These are phyloP conservation scores for Scomber japonicus DNA, from an alignment of 2,113 vertebrate genomes.

Conservation along the genomic window DNA sequence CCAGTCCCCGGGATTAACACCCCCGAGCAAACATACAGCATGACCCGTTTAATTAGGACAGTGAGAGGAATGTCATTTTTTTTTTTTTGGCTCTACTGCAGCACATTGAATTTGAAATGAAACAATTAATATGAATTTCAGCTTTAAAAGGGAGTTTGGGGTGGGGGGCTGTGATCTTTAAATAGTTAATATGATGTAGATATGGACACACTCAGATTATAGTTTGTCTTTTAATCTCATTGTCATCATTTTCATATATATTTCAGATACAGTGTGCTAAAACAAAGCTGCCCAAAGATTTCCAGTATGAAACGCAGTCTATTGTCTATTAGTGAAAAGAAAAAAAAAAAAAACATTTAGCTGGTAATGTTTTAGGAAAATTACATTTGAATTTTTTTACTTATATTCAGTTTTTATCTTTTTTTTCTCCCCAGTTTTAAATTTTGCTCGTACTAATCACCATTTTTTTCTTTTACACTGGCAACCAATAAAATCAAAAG, in stretches of 20 bases:
- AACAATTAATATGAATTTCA: neutral
- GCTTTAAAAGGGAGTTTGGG: neutral
- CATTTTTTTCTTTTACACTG: conserved; percentile 2
- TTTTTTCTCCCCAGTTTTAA: neutral
- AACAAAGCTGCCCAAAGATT: neutral
- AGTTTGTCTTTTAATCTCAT: neutral
- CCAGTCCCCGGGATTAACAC: conserved; percentile 17
- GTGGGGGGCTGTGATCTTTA: neutral
- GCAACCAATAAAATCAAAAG: conserved; percentile 12
- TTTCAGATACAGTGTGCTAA: neutral
- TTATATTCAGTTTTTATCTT: neutral
- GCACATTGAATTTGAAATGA: neutral
- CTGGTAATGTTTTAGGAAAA: conserved; percentile 2
- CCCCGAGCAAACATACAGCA: neutral
- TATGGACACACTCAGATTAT: too few relatives aligned
- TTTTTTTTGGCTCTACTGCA: conserved; percentile 18
- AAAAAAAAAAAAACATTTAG: neutral
- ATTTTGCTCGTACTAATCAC: neutral
- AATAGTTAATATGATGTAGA: too few relatives aligned
- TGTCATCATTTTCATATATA: neutral
- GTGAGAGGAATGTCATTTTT: neutral
- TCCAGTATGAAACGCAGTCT: too few relatives aligned
- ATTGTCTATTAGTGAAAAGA: neutral
- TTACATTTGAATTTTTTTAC: neutral
- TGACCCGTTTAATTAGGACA: neutral